These are phyloP conservation scores for Lycodopsis pacificus DNA, from an alignment of 2,797 vertebrate species.

Conservation along the genomic window DNA sequence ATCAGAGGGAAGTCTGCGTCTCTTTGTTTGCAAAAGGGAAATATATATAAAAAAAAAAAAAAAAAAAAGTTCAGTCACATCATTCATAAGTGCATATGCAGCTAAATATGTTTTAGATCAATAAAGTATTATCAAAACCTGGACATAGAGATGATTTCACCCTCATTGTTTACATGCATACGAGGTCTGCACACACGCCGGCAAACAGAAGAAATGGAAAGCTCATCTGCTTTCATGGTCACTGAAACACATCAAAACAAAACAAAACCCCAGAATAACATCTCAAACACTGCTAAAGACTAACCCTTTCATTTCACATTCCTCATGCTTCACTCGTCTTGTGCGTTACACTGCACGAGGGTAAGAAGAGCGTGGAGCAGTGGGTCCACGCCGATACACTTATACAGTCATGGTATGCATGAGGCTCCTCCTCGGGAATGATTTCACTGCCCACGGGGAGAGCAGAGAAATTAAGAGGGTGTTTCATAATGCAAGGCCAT, in stretches of 20 bases:
- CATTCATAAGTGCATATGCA: slow-evolving; percentile 31
- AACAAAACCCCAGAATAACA: slow-evolving; percentile 2
- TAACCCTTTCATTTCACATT: slow-evolving; percentile 64
- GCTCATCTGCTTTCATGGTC: slow-evolving; percentile 29
- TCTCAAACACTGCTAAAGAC: neutral
- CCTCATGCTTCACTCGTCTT: slow-evolving; percentile 52
- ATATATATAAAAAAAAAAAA: neutral
- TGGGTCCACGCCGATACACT: slow-evolving; percentile 66
- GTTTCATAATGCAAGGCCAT: slow-evolving; percentile 73
- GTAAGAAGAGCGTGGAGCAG: slow-evolving; percentile 40
- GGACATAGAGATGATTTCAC: slow-evolving; percentile 7
- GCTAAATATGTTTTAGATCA: neutral
- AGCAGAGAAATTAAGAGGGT: slow-evolving; percentile 66
- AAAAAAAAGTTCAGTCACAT: slow-evolving; percentile 11
- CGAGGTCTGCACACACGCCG: slow-evolving; percentile 19
- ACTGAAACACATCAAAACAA: slow-evolving; percentile 2
- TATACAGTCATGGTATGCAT: slow-evolving; percentile 77
- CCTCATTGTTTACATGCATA: slow-evolving; percentile 41
- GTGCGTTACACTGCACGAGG: slow-evolving; percentile 59
- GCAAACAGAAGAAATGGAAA: slow-evolving; percentile 47
- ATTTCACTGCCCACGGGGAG: slow-evolving; percentile 60
- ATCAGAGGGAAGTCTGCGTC: neutral
- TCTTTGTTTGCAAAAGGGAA: neutral
- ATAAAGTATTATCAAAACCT: slow-evolving; percentile 15
- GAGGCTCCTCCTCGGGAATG: slow-evolving; percentile 69